These are phyloP conservation scores for Dendrolimus punctatus DNA, from an alignment of 1,140 invertebrate genomes.

Conservation along the genomic window DNA sequence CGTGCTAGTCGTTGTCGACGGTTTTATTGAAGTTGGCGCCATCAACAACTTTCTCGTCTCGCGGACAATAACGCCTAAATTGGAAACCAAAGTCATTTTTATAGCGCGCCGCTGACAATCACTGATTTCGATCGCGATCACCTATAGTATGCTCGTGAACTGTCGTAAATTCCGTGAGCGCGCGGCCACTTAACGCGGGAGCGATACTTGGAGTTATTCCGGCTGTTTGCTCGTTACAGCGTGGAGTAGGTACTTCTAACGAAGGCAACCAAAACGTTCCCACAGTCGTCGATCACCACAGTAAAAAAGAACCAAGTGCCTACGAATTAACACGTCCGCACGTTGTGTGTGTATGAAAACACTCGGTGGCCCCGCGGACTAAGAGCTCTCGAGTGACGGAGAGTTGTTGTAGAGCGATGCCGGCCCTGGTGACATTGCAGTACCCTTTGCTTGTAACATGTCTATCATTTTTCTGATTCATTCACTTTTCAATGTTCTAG, in stretches of 20 bases:
- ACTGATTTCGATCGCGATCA: constrained; percentile 35
- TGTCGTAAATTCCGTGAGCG: constrained; percentile 51
- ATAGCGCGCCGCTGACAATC: constrained; percentile 47
- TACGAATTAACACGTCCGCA: constrained; percentile 69
- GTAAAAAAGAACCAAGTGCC: constrained; percentile 65
- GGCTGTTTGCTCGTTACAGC: constrained; percentile 59
- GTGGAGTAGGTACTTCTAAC: constrained; percentile 58
- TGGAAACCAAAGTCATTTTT: constrained; percentile 64
- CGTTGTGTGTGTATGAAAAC: constrained; percentile 66
- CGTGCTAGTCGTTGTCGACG: constrained; percentile 39
- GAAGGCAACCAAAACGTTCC: constrained; percentile 64
- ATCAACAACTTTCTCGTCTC: constrained; percentile 62
- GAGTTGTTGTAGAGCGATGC: constrained; percentile 41
- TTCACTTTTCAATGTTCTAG: too few species aligned
- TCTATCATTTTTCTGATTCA: constrained; percentile 20
- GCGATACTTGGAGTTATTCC: constrained; percentile 53
- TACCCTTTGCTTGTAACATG: constrained; percentile 45
- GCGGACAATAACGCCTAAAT: constrained; percentile 63
- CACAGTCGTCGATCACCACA: constrained; percentile 64
- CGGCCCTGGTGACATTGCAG: constrained; percentile 31
- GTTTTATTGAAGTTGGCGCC: constrained; percentile 67
- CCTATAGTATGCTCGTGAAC: constrained; percentile 39
- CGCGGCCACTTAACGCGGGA: constrained; percentile 54
- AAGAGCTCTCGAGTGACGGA: constrained; percentile 59
- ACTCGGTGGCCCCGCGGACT: constrained; percentile 41